phyloP scores from a whole-genome alignment of 35 echinoderm and acorn worm species.

The Hemicentrotus pulcherrimus region DNA sequence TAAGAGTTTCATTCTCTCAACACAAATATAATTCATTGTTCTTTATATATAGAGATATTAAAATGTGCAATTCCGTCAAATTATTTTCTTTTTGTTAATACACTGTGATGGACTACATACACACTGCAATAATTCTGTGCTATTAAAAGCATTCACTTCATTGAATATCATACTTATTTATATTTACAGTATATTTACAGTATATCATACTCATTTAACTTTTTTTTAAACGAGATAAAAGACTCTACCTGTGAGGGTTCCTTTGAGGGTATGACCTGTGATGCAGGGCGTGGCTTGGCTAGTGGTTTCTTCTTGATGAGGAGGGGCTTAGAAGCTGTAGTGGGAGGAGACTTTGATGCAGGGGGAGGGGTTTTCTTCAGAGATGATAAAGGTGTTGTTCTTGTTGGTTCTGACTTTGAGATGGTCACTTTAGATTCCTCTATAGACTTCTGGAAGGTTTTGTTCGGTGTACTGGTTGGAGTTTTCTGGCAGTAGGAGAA shows the following conservation, averaged over 20 bases:
- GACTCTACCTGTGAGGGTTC: neutral
- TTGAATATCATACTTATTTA: no score
- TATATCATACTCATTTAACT: no score
- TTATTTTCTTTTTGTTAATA: no score
- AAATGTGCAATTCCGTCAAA: no score
- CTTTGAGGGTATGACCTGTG: neutral
- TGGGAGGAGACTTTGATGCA: neutral
- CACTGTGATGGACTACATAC: no score
- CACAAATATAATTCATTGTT: no score
- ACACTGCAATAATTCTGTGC: no score
- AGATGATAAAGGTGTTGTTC: slow-evolving; percentile 14
- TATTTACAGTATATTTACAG: no score
- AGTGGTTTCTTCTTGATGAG: neutral
- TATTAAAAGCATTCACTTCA: no score
- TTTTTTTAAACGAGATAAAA: no score
- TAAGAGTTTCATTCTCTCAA: no score
- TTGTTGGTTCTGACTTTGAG: neutral
- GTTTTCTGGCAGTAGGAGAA: slow-evolving; percentile 5
- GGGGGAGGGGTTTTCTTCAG: neutral
- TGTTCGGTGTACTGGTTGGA: slow-evolving; percentile 18
- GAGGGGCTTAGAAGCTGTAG: neutral
- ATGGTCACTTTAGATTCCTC: neutral
- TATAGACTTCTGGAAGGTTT: neutral
- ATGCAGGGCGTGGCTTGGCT: slow-evolving; percentile 32
- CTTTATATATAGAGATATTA: no score